These are phyloP conservation scores for Aurelia aurita DNA, from an alignment of 30 jellyfish, hydroid and myxozoan genomes.

Conservation along the genomic window DNA sequence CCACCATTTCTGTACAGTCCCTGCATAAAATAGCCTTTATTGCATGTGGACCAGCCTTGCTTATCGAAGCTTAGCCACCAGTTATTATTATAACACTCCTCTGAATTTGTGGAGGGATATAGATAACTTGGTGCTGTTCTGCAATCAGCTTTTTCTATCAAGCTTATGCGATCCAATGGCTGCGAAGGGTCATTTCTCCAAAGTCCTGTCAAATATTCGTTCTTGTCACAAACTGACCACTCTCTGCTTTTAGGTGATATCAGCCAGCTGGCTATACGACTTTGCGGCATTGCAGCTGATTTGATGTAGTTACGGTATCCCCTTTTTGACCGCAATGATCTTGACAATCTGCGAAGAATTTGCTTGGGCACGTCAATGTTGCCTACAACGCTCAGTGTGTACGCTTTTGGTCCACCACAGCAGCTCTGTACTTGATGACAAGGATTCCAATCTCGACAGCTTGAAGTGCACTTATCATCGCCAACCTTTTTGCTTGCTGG, in stretches of 20 bases:
- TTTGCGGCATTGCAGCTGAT: neutral
- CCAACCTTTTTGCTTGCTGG: conserved; percentile 6
- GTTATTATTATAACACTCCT: neutral
- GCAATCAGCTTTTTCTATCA: conserved; percentile 15
- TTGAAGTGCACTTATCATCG: neutral
- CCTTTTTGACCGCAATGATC: neutral
- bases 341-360: neutral
- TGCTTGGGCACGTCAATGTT: conserved; percentile 22
- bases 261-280: neutral
- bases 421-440: conserved; percentile 4
- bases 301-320: neutral
- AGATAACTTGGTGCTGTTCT: conserved; percentile 2
- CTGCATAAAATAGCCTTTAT: neutral
- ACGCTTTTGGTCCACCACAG: conserved; percentile 24
- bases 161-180: neutral
- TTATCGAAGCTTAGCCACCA: neutral
- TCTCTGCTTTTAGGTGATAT: neutral
- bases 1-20: conserved; percentile 14
- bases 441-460: conserved; percentile 8
- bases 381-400: conserved; percentile 38
- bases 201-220: neutral
- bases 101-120: neutral
- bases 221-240: neutral
- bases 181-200: neutral
- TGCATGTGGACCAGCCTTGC: conserved; percentile 25